Evolutionary conservation across 2,113 vertebrate species (phyloP), one percentile per base, ranked within the genome.

Genomic region (Bufo gargarizans): DNA sequence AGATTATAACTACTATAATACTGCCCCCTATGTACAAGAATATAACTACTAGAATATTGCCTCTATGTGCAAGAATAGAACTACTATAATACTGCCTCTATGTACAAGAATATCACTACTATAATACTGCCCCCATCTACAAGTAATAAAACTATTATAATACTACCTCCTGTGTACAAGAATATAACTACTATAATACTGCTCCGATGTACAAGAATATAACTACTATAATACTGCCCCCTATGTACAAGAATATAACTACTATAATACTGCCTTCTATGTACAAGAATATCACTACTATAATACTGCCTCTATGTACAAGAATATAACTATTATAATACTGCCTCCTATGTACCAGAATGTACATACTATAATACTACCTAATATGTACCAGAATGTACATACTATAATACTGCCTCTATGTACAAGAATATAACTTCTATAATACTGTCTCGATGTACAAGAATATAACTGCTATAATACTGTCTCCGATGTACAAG

Each of bases 151-250:
- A 71, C 67, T 71, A 43, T 22, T 71, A 71, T 71, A 71, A 71
- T 71, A 43, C 67, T 71, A 22, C 67, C 13, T 7, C 61, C 61
- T 65, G n/a, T 65, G 20, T 65, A 65, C 61, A 65, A n/a, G 61
- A 65, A 65, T 65, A 65, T 65, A 65, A 65, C 61, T 65, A 65
- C 65, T 69, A 69, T 69, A 69, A 69, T 69, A 69, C 65, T 69
- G 65, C n/a, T 13, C 33, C 67, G 43, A 71, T 71, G 16, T 71
- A 33, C 67, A 43, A 71, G 67, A 71, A 71, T 71, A 43, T 71
- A 71, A 71, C 67, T 43, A 71, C 67, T 71, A 43, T 71, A 71
- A 71, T 71, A 71, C 67, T 71, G 22, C 22, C 14, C 20, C 56
- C 56, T 59, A 4, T 59, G 56, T 59, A 61, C 59, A 61, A 61